phyloP scores from a whole-genome alignment of 2,888 invertebrate genomes.

The Epistrophe eligans region DNA sequence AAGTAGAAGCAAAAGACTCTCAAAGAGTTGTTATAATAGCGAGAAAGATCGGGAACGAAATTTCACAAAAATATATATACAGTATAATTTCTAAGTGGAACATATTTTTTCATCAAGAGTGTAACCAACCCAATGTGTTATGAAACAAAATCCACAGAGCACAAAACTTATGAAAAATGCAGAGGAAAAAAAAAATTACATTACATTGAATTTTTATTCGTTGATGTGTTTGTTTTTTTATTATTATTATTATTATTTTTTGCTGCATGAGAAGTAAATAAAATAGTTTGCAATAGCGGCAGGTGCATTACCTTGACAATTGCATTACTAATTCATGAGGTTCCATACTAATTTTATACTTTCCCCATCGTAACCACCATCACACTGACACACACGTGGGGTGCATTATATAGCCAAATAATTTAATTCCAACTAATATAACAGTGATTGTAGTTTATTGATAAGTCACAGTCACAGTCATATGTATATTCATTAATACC shows the following conservation, averaged over 20 bases:
- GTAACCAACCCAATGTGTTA: conserved; percentile 58
- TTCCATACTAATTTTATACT: not conserved
- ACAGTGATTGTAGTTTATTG: conserved; percentile 32
- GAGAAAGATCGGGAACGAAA: too few species aligned
- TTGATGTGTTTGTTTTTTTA: conserved; percentile 22
- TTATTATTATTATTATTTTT: not conserved
- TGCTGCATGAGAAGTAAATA: conserved; percentile 52
- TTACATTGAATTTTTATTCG: conserved; percentile 71
- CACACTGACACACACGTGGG: conserved; percentile 22
- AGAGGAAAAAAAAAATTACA: conserved; percentile 38
- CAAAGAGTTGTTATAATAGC: too few species aligned
- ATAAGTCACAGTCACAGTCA: conserved; percentile 59
- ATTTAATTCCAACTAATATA: conserved; percentile 30
- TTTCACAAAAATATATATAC: too few species aligned
- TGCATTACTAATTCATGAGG: conserved; percentile 70
- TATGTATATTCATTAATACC: not conserved
- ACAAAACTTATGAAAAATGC: conserved; percentile 71
- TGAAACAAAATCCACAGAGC: conserved; percentile 65
- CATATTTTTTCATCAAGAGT: conserved; percentile 16
- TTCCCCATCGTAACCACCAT: not conserved
- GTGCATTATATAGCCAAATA: conserved; percentile 52
- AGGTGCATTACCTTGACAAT: conserved; percentile 76
- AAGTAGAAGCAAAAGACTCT: too few species aligned
- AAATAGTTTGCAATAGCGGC: conserved; percentile 43
- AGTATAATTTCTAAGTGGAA: not conserved